Evolutionary conservation across 1,140 invertebrate species (phyloP).

Genomic region (Cylas formicarius): DNA sequence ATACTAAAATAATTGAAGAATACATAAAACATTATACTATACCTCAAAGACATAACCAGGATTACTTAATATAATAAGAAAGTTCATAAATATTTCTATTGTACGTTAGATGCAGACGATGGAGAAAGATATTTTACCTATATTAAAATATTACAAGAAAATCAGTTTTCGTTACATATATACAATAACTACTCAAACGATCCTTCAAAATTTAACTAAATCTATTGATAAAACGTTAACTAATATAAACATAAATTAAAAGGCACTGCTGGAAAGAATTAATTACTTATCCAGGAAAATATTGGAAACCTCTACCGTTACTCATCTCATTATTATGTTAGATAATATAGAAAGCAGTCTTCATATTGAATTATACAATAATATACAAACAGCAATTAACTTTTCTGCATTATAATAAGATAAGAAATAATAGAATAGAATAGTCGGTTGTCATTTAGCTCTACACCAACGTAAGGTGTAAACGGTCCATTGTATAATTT

Average conservation of each 20-base stretch:
- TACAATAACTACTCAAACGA: conserved; percentile 2
- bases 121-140: conserved; percentile 8
- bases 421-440: too few relatives aligned
- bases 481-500: too few relatives aligned
- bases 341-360: too few relatives aligned
- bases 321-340: too few relatives aligned
- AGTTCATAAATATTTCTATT: conserved; percentile 1
- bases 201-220: conserved; percentile 1
- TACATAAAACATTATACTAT: conserved; percentile 7
- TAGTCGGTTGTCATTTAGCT: too few relatives aligned
- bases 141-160: conserved; percentile 7
- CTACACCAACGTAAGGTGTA: too few relatives aligned
- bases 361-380: not conserved
- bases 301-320: not conserved
- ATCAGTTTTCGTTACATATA: conserved; percentile 2
- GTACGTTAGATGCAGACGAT: conserved; percentile 3
- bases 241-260: conserved; percentile 5
- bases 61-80: conserved; percentile 4
- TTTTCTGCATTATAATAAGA: too few relatives aligned
- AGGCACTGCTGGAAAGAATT: not conserved
- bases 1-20: not conserved
- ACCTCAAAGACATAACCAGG: conserved; percentile 8
- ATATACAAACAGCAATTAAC: conserved; percentile 3
- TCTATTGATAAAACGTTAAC: not conserved
- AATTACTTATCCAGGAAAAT: not conserved